Conservation (phyloP, 2,113 vertebrate genomes). For the Ochotona princeps region DNA sequence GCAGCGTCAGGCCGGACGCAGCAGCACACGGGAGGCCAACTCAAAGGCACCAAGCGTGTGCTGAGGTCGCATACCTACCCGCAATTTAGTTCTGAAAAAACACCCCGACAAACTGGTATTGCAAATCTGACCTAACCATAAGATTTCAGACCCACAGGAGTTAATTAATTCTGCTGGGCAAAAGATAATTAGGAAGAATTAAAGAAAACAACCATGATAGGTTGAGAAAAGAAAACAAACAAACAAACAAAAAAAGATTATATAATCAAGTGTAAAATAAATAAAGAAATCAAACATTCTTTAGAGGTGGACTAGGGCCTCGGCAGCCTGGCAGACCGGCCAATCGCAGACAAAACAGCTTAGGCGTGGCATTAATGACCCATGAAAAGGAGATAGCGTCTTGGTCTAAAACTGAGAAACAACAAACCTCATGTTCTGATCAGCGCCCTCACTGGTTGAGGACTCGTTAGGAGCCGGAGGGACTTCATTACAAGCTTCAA, state of each 20-base stretch:
- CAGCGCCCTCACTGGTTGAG: slow-evolving; percentile 97
- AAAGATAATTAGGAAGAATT: slow-evolving; percentile 84
- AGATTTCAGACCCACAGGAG: slow-evolving; percentile 77
- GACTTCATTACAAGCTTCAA: slow-evolving; percentile 83
- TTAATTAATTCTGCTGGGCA: slow-evolving; percentile 82
- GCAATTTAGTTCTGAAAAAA: slow-evolving; percentile 83
- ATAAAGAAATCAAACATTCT: slow-evolving; percentile 83
- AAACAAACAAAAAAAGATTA: slow-evolving; percentile 73
- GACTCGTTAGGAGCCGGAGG: slow-evolving; percentile 95
- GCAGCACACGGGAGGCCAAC: slow-evolving; percentile 10
- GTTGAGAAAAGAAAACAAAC: slow-evolving; percentile 80
- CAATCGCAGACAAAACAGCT: slow-evolving; percentile 86
- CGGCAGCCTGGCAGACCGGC: slow-evolving; percentile 80
- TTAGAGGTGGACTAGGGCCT: slow-evolving; percentile 82
- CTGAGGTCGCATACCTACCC: slow-evolving; percentile 86
- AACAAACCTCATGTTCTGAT: slow-evolving; percentile 99
- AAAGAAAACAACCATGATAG: slow-evolving; percentile 85
- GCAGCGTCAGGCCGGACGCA: slow-evolving; percentile 71
- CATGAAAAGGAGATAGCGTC: slow-evolving; percentile 97
- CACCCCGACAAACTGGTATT: slow-evolving; percentile 82
- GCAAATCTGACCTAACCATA: slow-evolving; percentile 80
- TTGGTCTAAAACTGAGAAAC: slow-evolving; percentile 98
- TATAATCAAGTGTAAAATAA: slow-evolving; percentile 80
- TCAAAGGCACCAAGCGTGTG: slow-evolving; percentile 67
- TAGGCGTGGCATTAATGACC: slow-evolving; percentile 88